Evolutionary conservation across 2,797 vertebrate genomes (phyloP).

Genomic region (Coregonus ussuriensis): DNA sequence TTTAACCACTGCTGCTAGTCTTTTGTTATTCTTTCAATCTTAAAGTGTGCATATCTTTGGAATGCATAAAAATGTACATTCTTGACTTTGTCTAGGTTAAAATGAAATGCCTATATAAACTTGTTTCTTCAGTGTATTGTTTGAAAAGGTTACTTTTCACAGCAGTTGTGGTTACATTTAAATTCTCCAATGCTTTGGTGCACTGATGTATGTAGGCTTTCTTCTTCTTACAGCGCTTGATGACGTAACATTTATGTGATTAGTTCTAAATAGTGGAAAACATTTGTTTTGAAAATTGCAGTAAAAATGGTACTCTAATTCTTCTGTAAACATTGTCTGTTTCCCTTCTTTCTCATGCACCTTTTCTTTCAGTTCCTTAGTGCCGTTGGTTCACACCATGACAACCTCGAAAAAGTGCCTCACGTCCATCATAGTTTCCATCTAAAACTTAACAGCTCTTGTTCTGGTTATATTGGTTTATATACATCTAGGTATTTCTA

Average conservation of each 20-base stretch:
- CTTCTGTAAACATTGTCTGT: constrained; percentile 81
- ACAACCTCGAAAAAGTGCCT: constrained; percentile 95
- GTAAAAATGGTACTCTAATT: constrained; percentile 82
- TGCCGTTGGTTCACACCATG: constrained; percentile 82
- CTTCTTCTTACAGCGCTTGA: constrained; percentile 77
- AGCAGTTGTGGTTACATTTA: constrained; percentile 82
- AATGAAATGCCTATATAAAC: constrained; percentile 77
- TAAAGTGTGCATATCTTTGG: constrained; percentile 78
- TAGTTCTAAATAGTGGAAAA: constrained; percentile 80
- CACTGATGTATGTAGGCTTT: constrained; percentile 78
- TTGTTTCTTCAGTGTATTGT: constrained; percentile 78
- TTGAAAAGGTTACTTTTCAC: constrained; percentile 73
- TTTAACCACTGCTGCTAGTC: constrained; percentile 91
- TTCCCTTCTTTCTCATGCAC: constrained; percentile 70
- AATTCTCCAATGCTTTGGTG: constrained; percentile 78
- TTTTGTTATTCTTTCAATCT: constrained; percentile 76
- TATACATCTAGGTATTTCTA: constrained; percentile 77
- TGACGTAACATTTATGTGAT: constrained; percentile 80
- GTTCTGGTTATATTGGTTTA: constrained; percentile 81
- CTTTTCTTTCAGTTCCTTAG: constrained; percentile 73
- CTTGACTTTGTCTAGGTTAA: constrained; percentile 77
- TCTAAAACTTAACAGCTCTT: constrained; percentile 82
- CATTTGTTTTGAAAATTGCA: constrained; percentile 81
- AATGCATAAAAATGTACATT: constrained; percentile 79
- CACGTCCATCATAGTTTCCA: constrained; percentile 87